Conservation (phyloP, 2,797 vertebrate species). For the Vipera latastei region DNA sequence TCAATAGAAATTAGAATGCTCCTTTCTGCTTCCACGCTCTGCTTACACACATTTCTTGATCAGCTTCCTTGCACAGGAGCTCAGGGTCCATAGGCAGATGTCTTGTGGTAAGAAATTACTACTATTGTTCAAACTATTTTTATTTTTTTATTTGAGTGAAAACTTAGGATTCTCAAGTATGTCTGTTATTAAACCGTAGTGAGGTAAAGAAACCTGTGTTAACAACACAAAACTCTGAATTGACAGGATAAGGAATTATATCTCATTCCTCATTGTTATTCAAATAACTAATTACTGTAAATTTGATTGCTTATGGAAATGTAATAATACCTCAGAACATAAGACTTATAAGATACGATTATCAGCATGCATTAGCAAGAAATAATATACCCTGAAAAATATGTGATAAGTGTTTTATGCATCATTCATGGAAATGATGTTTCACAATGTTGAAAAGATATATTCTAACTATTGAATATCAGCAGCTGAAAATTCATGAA, state of each 20-base stretch:
- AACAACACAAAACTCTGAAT: constrained; percentile 34
- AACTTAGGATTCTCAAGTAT: background rate
- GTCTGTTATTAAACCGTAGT: background rate
- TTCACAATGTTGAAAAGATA: constrained; percentile 46
- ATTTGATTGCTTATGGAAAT: constrained; percentile 48
- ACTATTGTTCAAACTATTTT: background rate
- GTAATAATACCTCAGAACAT: constrained; percentile 51
- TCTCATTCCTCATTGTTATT: constrained; percentile 39
- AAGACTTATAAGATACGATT: constrained; percentile 57
- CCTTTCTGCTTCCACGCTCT: background rate
- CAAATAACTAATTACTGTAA: constrained; percentile 49
- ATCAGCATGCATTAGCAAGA: constrained; percentile 53
- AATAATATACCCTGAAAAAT: constrained; percentile 55
- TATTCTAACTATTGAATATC: constrained; percentile 44
- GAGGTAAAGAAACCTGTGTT: constrained; percentile 16
- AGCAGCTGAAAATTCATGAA: background rate
- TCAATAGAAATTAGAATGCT: background rate
- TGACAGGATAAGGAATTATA: constrained; percentile 30
- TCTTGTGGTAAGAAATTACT: background rate
- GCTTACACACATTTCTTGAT: background rate
- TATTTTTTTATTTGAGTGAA: background rate
- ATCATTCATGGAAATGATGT: constrained; percentile 45
- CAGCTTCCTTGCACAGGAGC: background rate
- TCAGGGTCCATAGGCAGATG: background rate
- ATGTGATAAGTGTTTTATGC: constrained; percentile 58